Evolutionary conservation across 2,113 vertebrate genomes (phyloP), one percentile per base, ranked within the genome.

Genomic region (Ageneiosus marmoratus): DNA sequence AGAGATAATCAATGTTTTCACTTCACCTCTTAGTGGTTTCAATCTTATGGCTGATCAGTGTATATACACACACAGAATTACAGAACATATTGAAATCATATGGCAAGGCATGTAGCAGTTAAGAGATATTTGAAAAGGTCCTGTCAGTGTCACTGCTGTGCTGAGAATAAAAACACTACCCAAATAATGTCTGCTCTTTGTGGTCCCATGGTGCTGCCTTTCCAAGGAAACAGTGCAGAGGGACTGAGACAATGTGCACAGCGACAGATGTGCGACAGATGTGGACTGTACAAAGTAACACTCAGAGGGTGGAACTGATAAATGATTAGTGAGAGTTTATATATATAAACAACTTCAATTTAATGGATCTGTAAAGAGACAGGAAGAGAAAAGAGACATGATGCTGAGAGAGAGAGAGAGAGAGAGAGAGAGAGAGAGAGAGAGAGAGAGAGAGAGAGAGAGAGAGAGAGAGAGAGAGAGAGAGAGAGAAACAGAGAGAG

Each of bases 101-200:
- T 24, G 20, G 34, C 9, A 24, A 22, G 34, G 37, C 37, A 44
- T 44, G 18, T 24, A 24, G 37, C 37, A 69, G 65, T 41, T 69
- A 24, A 41, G 65, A 70, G 20, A 67, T 67, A 32, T 65, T 37
- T 34, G 9, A 7, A 50, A 2, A 34, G 22, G 6, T 10, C 22
- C 34, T 70, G 67, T 70, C 37, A 70, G 34, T 44, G 67, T 70
- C 67, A 70, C 67, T 44, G 67, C 67, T 44, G 37, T 24, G 67
- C 67, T 13, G 67, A 44, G 67, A 44, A 70, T 24, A 37, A 70
- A 70, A 70, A 70, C 63, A 67, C 32, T 32, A 37, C 63, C 63
- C 63, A 67, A 67, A 37, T 44, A 70, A 70, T 44, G 67, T 70
- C 67, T 70, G 37, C 11, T 44, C 4, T 16, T 34, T 41, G 18